Percentiles rank a stretch among this genome's conserved stretches.
Conservation (phyloP, 2,888 invertebrate species). For the Aricia artaxerxes region DNA sequence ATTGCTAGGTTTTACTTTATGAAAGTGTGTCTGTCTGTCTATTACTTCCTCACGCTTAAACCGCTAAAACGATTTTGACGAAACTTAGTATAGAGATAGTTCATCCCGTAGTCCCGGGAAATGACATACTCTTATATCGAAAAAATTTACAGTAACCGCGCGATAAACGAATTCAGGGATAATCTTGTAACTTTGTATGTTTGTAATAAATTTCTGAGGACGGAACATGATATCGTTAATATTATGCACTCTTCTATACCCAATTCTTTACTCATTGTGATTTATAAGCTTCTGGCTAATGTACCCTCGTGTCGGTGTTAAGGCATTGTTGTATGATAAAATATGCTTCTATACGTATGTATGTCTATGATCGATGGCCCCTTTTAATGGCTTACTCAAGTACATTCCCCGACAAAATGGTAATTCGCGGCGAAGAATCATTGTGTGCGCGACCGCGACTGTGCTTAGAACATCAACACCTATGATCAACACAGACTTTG, state of each 20-base stretch:
- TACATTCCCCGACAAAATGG: conserved; percentile 6
- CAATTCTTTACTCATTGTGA: background rate
- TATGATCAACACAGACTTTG: too few species aligned
- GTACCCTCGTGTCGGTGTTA: background rate
- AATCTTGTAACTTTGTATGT: too few species aligned
- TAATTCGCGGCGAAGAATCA: background rate
- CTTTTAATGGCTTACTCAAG: conserved; percentile 3
- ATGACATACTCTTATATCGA: too few species aligned
- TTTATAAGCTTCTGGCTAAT: background rate
- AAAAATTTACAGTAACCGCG: too few species aligned
- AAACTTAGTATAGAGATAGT: too few species aligned
- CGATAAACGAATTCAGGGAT: too few species aligned
- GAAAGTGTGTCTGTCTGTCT: too few species aligned
- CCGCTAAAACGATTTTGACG: too few species aligned
- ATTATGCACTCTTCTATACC: background rate
- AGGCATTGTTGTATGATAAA: conserved; percentile 11
- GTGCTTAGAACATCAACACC: background rate
- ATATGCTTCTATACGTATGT: background rate
- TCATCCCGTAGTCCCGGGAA: too few species aligned
- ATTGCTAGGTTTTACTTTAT: too few species aligned
- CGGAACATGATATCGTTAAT: background rate
- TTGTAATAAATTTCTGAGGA: background rate
- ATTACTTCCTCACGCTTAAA: too few species aligned
- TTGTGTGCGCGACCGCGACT: background rate
- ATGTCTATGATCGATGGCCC: conserved; percentile 9